These are phyloP conservation scores for Aromia moschata DNA, from an alignment of 2,888 invertebrate genomes.

Conservation along the genomic window DNA sequence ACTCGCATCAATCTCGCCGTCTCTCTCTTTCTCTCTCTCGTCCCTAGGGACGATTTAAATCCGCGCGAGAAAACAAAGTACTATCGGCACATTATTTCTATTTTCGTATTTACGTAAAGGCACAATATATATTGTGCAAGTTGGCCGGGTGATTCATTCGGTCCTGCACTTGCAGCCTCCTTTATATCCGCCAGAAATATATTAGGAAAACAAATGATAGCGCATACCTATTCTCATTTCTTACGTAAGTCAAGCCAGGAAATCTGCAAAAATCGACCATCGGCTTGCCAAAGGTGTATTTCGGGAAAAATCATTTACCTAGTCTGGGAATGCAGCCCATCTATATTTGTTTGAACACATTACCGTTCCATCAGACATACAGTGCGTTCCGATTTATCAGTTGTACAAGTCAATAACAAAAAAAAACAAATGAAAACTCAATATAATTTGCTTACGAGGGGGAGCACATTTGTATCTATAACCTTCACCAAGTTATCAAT, in stretches of 20 bases:
- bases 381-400: too few species aligned
- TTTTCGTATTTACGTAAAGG: constrained; percentile 39
- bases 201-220: constrained; percentile 47
- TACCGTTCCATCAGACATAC: too few species aligned
- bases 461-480: too few species aligned
- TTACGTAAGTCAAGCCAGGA: constrained; percentile 35
- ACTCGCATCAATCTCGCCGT: constrained; percentile 9
- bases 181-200: constrained; percentile 47
- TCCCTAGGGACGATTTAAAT: constrained; percentile 8
- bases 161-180: constrained; percentile 45
- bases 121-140: constrained; percentile 39
- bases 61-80: constrained; percentile 26
- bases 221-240: constrained; percentile 36
- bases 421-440: too few species aligned
- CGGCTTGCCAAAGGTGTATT: constrained; percentile 28
- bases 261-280: constrained; percentile 37
- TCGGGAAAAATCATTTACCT: constrained; percentile 16
- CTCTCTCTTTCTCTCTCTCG: constrained; percentile 18
- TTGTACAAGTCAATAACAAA: too few species aligned
- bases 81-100: constrained; percentile 37
- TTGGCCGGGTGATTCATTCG: constrained; percentile 44
- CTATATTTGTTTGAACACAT: too few species aligned
- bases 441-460: too few species aligned
- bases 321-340: constrained; percentile 6
- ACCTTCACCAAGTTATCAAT: too few species aligned